Conservation (phyloP, 37 sponge, comb jelly and placozoan species). For the Chondrilla cf. caribensis region DNA sequence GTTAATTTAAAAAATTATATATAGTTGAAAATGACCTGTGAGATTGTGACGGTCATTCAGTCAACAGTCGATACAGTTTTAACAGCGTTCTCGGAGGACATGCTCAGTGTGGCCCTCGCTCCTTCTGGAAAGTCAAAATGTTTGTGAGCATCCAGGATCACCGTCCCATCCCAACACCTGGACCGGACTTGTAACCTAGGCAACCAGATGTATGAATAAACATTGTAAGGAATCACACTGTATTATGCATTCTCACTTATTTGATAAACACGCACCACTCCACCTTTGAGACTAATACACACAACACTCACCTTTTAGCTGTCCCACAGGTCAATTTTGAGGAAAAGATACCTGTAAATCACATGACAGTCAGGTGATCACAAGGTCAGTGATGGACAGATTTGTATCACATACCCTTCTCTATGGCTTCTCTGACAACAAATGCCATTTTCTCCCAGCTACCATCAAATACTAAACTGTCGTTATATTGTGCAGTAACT, state of each 20-base stretch:
- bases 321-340: conserved; percentile 22
- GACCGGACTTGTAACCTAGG: conserved; percentile 46
- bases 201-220: too few species aligned
- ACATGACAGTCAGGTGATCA: not conserved
- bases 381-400: too few species aligned
- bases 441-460: conserved; percentile 35
- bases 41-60: too few species aligned
- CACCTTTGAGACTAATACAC: too few species aligned
- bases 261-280: too few species aligned
- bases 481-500: conserved; percentile 54
- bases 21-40: too few species aligned
- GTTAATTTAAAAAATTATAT: too few species aligned
- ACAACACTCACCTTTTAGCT: conserved; percentile 15
- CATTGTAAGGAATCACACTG: too few species aligned
- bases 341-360: conserved; percentile 57
- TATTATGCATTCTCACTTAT: too few species aligned
- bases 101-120: conserved; percentile 26
- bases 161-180: conserved; percentile 47
- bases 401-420: conserved; percentile 32
- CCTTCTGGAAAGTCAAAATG: conserved; percentile 54
- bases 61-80: conserved; percentile 15
- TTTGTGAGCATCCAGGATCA: conserved; percentile 61
- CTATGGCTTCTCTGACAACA: conserved; percentile 68
- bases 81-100: conserved; percentile 55
- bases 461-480: conserved; percentile 37